Percentiles rank a stretch among this genome's conserved stretches.
These are phyloP conservation scores for Hyalella azteca DNA, from an alignment of 2,888 invertebrate genomes.

Conservation along the genomic window DNA sequence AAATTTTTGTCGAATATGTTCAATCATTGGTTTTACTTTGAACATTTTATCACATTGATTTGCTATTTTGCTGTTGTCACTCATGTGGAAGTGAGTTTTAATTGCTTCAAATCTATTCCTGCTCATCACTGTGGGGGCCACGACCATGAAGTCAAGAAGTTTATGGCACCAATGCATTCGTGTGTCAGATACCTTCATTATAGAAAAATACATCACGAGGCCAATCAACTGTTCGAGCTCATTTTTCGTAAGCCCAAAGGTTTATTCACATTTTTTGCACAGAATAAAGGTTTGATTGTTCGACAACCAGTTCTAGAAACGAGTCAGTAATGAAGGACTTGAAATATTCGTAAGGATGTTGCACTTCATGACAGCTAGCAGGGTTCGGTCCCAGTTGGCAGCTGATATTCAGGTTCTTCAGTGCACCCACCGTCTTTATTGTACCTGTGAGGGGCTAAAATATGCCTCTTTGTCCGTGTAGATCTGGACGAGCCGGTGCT, in stretches of 20 bases:
- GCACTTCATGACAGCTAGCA: no score
- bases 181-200: neutral
- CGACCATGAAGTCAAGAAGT: neutral
- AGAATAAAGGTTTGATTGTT: neutral
- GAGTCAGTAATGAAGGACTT: no score
- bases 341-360: no score
- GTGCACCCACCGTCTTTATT: no score
- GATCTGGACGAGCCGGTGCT: no score
- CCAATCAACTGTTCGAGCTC: neutral
- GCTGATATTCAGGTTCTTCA: no score
- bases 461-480: no score
- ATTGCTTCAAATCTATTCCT: conserved; percentile 29
- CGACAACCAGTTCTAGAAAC: no score
- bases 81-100: neutral
- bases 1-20: conserved; percentile 36
- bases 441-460: no score
- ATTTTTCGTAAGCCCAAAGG: neutral
- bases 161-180: conserved; percentile 18
- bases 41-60: neutral
- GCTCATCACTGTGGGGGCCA: neutral
- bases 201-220: conserved; percentile 5
- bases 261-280: conserved; percentile 12
- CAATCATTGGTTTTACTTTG: conserved; percentile 12
- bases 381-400: no score
- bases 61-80: neutral